phyloP scores from a whole-genome alignment of 2,113 vertebrate genomes.

The Etheostoma cragini region DNA sequence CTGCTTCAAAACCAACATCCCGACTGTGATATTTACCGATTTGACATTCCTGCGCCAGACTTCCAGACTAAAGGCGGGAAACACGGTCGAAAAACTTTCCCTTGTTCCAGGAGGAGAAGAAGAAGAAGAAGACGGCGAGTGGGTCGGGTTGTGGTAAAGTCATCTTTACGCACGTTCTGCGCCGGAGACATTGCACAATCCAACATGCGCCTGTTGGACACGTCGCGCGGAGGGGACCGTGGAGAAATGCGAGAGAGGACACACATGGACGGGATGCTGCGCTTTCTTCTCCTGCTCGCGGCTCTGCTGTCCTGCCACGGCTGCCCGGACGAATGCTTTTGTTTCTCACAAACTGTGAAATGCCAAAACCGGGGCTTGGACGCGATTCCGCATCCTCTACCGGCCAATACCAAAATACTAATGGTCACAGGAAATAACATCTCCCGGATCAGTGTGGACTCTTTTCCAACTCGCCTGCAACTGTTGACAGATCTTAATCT shows the following conservation, averaged over 20 bases:
- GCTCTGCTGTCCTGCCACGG: constrained; percentile 67
- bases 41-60: not conserved
- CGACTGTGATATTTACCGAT: not conserved
- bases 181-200: constrained; percentile 43
- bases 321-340: constrained; percentile 89
- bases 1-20: not conserved
- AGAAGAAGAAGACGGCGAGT: constrained; percentile 27
- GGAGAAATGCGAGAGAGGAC: constrained; percentile 28
- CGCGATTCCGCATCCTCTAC: constrained; percentile 86
- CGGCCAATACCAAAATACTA: constrained; percentile 85
- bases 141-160: constrained; percentile 27
- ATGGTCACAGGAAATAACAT: constrained; percentile 90
- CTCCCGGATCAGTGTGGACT: constrained; percentile 72
- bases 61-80: constrained; percentile 22
- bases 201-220: constrained; percentile 64
- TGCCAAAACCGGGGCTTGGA: constrained; percentile 88
- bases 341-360: constrained; percentile 89
- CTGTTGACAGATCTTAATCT: constrained; percentile 88
- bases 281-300: constrained; percentile 67
- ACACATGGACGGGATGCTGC: constrained; percentile 35
- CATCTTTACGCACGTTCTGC: constrained; percentile 46
- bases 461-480: constrained; percentile 84
- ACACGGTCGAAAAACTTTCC: constrained; percentile 65
- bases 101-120: not conserved
- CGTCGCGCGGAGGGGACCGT: constrained; percentile 29